Conservation (phyloP, 35 echinoderm and acorn worm species). For the Amphiura filiformis region DNA sequence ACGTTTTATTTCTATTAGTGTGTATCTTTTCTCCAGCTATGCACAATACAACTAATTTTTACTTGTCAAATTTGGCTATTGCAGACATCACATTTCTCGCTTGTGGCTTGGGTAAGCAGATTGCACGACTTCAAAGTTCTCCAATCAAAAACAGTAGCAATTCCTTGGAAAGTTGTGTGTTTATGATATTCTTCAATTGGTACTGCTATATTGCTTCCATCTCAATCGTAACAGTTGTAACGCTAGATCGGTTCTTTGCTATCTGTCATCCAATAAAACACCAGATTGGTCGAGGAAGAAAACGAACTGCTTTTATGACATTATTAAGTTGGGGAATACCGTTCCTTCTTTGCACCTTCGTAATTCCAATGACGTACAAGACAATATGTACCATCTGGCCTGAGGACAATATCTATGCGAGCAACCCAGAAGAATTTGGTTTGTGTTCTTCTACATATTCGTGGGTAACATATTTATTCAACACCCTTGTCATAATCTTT, state of each 20-base stretch:
- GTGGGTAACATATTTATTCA: not conserved
- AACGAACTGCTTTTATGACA: not conserved
- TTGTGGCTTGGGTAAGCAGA: slow-evolving; percentile 32
- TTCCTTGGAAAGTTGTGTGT: slow-evolving; percentile 32
- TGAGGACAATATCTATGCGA: not conserved
- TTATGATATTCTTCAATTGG: slow-evolving; percentile 18
- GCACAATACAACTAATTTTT: slow-evolving; percentile 60
- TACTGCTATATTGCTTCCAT: slow-evolving; percentile 42
- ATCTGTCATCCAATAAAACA: slow-evolving; percentile 58
- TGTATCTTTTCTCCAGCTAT: slow-evolving; percentile 29
- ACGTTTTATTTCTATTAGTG: slow-evolving; percentile 47
- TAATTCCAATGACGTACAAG: slow-evolving; percentile 21
- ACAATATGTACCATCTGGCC: slow-evolving; percentile 21
- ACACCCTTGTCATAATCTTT: slow-evolving; percentile 15
- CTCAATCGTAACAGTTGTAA: slow-evolving; percentile 44
- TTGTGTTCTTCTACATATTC: slow-evolving; percentile 1
- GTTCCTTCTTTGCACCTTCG: not conserved
- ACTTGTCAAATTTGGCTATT: slow-evolving; percentile 44
- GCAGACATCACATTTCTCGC: slow-evolving; percentile 44
- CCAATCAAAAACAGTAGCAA: slow-evolving; percentile 22
- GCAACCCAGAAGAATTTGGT: not conserved
- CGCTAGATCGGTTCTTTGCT: slow-evolving; percentile 57
- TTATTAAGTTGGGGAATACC: not conserved
- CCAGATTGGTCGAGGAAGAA: not conserved
- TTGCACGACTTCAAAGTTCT: slow-evolving; percentile 17